Evolutionary conservation across 2,797 vertebrate species (phyloP).

Genomic region (Chrysocyon brachyurus): DNA sequence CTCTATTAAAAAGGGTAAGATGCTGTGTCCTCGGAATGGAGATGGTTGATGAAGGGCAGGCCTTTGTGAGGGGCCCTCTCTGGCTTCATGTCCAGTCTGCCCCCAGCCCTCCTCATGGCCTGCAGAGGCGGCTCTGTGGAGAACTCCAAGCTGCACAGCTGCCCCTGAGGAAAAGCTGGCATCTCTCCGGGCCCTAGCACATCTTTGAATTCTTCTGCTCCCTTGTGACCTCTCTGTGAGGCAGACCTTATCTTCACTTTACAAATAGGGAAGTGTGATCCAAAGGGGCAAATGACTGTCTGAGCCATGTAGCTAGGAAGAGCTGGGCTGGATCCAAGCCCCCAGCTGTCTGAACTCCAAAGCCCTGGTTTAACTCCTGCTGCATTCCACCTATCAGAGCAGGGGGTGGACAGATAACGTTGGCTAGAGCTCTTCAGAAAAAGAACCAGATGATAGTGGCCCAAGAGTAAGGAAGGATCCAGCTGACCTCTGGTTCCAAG

Average conservation of each 20-base stretch:
- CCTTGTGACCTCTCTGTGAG: neutral
- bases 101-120: neutral
- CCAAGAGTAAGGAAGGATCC: neutral
- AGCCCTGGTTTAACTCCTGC: neutral
- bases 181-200: accelerated
- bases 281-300: neutral
- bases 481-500: neutral
- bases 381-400: neutral
- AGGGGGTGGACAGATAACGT: neutral
- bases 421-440: neutral
- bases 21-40: constrained; percentile 6
- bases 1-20: constrained; percentile 84
- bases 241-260: neutral
- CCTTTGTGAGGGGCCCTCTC: neutral
- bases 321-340: neutral
- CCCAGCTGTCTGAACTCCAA: neutral
- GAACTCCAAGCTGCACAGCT: neutral
- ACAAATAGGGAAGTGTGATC: neutral
- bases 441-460: neutral
- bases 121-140: neutral
- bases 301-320: neutral
- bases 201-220: neutral
- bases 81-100: neutral
- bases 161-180: neutral
- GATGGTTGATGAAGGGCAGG: neutral